Conservation (phyloP, 2,113 vertebrate genomes). For the Spilogale gracilis region DNA sequence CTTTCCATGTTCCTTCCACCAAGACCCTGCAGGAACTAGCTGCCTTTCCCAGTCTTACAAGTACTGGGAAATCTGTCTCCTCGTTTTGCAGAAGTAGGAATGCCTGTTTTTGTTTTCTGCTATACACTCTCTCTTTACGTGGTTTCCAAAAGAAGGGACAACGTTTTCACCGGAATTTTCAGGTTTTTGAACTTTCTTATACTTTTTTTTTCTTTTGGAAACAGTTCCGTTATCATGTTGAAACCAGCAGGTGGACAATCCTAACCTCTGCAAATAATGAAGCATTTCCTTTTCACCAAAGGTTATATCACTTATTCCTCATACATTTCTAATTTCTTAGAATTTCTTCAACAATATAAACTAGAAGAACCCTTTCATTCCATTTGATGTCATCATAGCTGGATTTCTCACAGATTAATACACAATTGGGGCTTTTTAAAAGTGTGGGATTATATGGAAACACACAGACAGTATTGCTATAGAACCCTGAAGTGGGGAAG, state of each 20-base stretch:
- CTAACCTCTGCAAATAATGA: background rate
- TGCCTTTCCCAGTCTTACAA: background rate
- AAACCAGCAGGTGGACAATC: background rate
- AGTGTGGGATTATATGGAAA: background rate
- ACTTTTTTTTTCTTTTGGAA: background rate
- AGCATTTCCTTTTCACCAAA: background rate
- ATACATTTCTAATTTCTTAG: background rate
- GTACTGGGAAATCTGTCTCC: background rate
- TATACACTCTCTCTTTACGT: background rate
- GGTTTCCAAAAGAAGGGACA: background rate
- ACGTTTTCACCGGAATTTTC: background rate
- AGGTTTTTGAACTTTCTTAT: background rate
- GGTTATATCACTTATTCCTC: background rate
- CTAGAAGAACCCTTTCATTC: background rate
- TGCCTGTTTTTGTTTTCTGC: background rate
- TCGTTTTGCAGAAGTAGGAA: background rate
- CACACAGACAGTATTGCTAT: too few species aligned
- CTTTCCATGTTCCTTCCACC: background rate
- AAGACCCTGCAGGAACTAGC: background rate
- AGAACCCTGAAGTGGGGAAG: background rate
- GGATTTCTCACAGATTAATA: background rate
- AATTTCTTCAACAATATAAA: background rate
- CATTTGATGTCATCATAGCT: background rate
- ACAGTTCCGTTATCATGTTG: background rate
- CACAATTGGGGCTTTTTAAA: background rate